Evolutionary conservation across 2,888 invertebrate genomes (phyloP), one percentile per base, ranked within the genome.

Genomic region (Drosophila meridiana): DNA sequence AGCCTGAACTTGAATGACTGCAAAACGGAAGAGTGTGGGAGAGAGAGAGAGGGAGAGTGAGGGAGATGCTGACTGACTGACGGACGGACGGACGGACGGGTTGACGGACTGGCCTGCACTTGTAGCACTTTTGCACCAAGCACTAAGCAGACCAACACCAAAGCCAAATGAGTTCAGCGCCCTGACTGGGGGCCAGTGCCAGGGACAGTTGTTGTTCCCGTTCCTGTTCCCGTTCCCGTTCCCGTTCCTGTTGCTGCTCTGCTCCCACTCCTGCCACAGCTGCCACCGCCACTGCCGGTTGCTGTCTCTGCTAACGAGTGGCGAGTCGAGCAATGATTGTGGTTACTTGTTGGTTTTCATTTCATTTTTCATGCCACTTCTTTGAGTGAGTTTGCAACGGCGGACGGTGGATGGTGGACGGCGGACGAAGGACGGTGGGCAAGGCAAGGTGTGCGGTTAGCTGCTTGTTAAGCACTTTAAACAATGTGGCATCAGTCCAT

Each of bases 381-480:
- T 78, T 75, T 57, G 80, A 63, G 47, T 32, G 53, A 69, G 65
- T 61, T 78, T 66, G 36, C 40, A 43, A 53, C 45, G 26, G 26
- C 40, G 14, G n/a, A 7, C n/a, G 20, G 45, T 20, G 45, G 13
- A 26, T 8, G 45, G 6, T 9, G 1, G 20, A 4, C 13, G 6
- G 6, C 14, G 14, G 40, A 40, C 14, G 20, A 9, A 4, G 4
- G 6, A 6, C 40, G 14, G 40, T 14, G 5, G 20, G 43, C 32
- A 20, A 20, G 50, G 34, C 59, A 69, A 80, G 81, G 82, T 57
- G 59, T 68, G 77, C 64, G 63, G 80, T 64, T 66, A 60, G 69
- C 66, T 87, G 80, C 83, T 90, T 90, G 90, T 90, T 88, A 90
- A 80, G 90, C 90, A 86, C 86, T 85, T 84, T 89, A 88, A 84